phyloP scores from a whole-genome alignment of 92 coral and sea anemone genomes.

The Pocillopora grandis region DNA sequence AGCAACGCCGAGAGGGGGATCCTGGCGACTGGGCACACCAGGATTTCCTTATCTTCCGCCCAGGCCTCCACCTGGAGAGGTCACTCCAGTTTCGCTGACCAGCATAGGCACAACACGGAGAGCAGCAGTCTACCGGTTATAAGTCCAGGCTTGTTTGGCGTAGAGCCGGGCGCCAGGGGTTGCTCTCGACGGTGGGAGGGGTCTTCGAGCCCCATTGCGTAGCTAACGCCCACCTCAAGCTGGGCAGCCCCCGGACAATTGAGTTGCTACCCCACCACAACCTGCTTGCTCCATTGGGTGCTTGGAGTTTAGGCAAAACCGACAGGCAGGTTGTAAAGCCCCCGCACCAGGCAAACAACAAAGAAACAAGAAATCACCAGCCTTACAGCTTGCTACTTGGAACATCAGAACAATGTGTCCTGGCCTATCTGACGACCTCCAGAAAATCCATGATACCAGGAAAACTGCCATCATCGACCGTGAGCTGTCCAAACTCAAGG shows the following conservation, averaged over 20 bases:
- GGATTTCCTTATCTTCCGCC: too few relatives aligned
- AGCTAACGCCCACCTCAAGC: neutral
- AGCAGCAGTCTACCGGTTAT: constrained; percentile 40
- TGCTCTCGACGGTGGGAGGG: constrained; percentile 17
- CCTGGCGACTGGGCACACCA: too few relatives aligned
- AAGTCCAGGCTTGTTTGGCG: constrained; percentile 18
- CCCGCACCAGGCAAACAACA: constrained; percentile 28
- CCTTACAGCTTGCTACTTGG: constrained; percentile 37
- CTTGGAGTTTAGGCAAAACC: constrained; percentile 18
- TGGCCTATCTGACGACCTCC: constrained; percentile 42
- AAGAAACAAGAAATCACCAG: constrained; percentile 22
- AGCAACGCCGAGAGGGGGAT: too few relatives aligned
- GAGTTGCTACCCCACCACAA: constrained; percentile 33
- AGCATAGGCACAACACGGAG: constrained; percentile 27
- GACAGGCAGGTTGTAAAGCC: constrained; percentile 6
- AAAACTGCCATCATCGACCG: constrained; percentile 39
- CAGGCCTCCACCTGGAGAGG: too few relatives aligned
- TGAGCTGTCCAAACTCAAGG: constrained; percentile 20
- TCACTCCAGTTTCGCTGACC: neutral
- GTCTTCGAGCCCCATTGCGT: neutral
- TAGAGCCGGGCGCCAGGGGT: constrained; percentile 25
- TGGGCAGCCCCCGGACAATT: constrained; percentile 40
- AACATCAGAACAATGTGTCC: constrained; percentile 43
- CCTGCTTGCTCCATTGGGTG: constrained; percentile 22
- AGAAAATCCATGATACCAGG: constrained; percentile 23